A percentile compares a stretch with the other conserved stretches of the same genome.
Conservation (phyloP, 2,797 vertebrate genomes). For the Micropoecilia bifurca region DNA sequence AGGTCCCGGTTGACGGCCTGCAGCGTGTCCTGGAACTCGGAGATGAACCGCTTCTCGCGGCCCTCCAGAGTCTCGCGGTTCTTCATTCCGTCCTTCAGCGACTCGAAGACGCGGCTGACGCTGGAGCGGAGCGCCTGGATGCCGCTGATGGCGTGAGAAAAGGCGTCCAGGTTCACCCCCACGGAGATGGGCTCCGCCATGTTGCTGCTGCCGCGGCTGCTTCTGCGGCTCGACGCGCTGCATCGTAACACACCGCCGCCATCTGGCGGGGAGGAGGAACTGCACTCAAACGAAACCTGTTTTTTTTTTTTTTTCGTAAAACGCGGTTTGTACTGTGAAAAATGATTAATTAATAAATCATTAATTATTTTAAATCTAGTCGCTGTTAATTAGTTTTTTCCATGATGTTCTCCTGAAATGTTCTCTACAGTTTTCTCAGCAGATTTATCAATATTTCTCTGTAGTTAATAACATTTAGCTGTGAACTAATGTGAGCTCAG, state of each 20-base stretch:
- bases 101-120: constrained; percentile 94
- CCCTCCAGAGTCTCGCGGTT: constrained; percentile 93
- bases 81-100: constrained; percentile 95
- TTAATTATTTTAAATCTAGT: background rate
- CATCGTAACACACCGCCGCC: background rate
- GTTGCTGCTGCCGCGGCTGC: constrained; percentile 11
- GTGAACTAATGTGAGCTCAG: background rate
- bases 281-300: background rate
- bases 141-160: constrained; percentile 92
- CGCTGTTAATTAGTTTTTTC: background rate
- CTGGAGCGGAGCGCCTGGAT: constrained; percentile 97
- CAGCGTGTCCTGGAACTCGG: constrained; percentile 93
- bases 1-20: constrained; percentile 95
- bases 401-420: background rate
- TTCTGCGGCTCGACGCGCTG: background rate
- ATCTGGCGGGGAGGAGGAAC: background rate
- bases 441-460: background rate
- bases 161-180: constrained; percentile 95
- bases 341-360: too few species aligned
- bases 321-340: background rate
- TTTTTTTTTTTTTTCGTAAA: background rate
- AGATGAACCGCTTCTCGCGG: constrained; percentile 91
- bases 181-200: constrained; percentile 93
- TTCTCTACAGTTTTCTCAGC: background rate
- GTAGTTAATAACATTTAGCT: background rate